Base-by-base conservation (phyloP, 2,113 vertebrate species). In the Gracilinanus agilis region DNA sequence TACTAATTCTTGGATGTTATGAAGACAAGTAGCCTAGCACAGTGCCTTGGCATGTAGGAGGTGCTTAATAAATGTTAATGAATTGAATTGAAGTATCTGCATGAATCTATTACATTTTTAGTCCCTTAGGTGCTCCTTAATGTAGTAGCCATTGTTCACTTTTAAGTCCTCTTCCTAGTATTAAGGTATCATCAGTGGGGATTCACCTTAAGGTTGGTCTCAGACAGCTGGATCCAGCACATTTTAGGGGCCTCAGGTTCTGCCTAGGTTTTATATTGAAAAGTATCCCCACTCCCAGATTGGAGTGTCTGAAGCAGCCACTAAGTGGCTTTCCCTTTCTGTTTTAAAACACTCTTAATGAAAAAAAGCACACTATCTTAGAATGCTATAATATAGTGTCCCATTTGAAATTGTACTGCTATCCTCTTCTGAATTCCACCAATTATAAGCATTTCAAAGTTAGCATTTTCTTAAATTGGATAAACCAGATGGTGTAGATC, bases 171-270 rank as follows among this genome's bases (percentile, higher is more conserved):
- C 61, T 29, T 75, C 0, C 61, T 75, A n/a, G 34, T 75, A 67
- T 34, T 67, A 67, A 67, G 34, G 16, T 75, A n/a, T n/a, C 58
- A 75, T 16, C 61, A 75, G 4, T n/a, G 5, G 34, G 29, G n/a
- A n/a, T 1, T n/a, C 61, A n/a, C 61, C 61, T 13, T 19, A 75
- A 75, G 29, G 34, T n/a, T 75, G 61, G 13, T 7, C 29, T 93
- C 89, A 92, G 44, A 89, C 53, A 89, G 92, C 21, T 89, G 94
- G 89, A 91, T 53, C 83, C 53, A 95, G 3, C 49, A 1, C 55
- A 83, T 95, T 96, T 94, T 67, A 44, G 91, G 93, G 95, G 93
- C 53, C 24, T 88, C 13, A 54, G 11, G 16, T 75, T n/a, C 13
- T 75, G 29, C n/a, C 4, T 19, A 1, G 34, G 34, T 91, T 67